phyloP scores from a whole-genome alignment of 2,797 vertebrate species.

The Catostomus latipinnis region DNA sequence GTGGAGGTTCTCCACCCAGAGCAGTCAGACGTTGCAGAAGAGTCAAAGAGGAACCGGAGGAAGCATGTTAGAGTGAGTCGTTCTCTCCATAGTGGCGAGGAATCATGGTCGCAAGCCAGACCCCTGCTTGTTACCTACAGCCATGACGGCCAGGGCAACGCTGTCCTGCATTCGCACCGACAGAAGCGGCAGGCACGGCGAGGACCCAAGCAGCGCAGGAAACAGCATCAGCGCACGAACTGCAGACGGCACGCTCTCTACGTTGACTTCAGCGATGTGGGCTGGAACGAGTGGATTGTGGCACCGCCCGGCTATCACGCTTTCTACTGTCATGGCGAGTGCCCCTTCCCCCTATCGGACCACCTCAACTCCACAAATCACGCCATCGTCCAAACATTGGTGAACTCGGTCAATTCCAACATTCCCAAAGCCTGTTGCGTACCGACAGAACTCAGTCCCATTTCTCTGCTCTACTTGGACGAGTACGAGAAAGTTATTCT shows the following conservation, averaged over 20 bases:
- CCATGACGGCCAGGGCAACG: slow-evolving; percentile 92
- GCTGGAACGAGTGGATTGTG: slow-evolving; percentile 99
- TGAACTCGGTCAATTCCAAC: slow-evolving; percentile 98
- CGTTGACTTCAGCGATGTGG: slow-evolving; percentile 98
- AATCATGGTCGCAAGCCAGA: slow-evolving; percentile 91
- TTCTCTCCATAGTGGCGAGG: slow-evolving; percentile 90
- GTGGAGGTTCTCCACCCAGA: slow-evolving; percentile 92
- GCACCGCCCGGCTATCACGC: slow-evolving; percentile 96
- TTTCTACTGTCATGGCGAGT: slow-evolving; percentile 98
- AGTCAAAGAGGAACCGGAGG: slow-evolving; percentile 72
- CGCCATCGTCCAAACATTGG: slow-evolving; percentile 98
- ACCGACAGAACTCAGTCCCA: slow-evolving; percentile 96
- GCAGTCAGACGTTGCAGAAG: slow-evolving; percentile 69
- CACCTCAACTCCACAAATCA: slow-evolving; percentile 99
- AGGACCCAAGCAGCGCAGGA: slow-evolving; percentile 85
- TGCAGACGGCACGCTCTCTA: slow-evolving; percentile 95
- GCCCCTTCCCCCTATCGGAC: slow-evolving; percentile 95
- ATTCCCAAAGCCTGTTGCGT: slow-evolving; percentile 98
- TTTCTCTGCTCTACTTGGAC: slow-evolving; percentile 97
- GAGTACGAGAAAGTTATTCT: slow-evolving; percentile 98
- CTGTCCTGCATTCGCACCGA: slow-evolving; percentile 87
- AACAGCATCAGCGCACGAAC: slow-evolving; percentile 88
- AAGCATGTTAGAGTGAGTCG: slow-evolving; percentile 94
- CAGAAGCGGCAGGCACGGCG: slow-evolving; percentile 87
- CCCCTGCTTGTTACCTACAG: slow-evolving; percentile 95